Evolutionary conservation across 2,113 vertebrate species (phyloP).

Genomic region (Rhinichthys klamathensis): DNA sequence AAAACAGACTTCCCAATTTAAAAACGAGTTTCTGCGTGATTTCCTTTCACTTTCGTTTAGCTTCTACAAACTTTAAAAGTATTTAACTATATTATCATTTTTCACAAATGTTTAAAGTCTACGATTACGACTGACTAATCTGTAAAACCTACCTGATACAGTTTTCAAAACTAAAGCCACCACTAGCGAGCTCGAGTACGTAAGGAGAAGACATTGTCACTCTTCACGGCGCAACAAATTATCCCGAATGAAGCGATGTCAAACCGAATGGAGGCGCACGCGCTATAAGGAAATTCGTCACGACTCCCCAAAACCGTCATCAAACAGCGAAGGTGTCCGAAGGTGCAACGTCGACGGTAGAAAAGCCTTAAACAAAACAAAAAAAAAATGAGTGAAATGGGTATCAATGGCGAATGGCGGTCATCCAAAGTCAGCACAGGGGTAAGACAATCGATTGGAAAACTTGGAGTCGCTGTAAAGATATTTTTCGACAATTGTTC

Average conservation of each 20-base stretch:
- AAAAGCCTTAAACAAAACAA: neutral
- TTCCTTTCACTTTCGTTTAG: neutral
- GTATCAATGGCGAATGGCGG: neutral
- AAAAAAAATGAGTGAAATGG: neutral
- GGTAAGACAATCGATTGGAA: slow-evolving; percentile 63
- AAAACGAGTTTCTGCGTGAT: neutral
- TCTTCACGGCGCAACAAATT: neutral
- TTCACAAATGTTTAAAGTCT: no score
- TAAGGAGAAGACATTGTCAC: slow-evolving; percentile 66
- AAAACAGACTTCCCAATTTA: neutral
- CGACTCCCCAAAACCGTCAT: neutral
- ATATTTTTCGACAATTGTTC: no score
- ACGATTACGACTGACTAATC: neutral
- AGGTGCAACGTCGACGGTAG: neutral
- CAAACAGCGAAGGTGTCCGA: neutral
- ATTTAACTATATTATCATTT: no score
- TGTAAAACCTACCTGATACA: slow-evolving; percentile 59
- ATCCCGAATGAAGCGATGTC: neutral
- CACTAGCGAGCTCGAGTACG: slow-evolving; percentile 56
- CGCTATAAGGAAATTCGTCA: neutral
- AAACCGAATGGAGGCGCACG: neutral
- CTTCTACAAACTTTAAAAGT: neutral
- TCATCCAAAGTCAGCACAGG: slow-evolving; percentile 70
- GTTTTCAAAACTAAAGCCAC: slow-evolving; percentile 76
- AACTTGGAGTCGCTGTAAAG: no score